Evolutionary conservation across 1,140 invertebrate species (phyloP), one percentile per base, ranked within the genome.

Genomic region (Ephestia elutella): DNA sequence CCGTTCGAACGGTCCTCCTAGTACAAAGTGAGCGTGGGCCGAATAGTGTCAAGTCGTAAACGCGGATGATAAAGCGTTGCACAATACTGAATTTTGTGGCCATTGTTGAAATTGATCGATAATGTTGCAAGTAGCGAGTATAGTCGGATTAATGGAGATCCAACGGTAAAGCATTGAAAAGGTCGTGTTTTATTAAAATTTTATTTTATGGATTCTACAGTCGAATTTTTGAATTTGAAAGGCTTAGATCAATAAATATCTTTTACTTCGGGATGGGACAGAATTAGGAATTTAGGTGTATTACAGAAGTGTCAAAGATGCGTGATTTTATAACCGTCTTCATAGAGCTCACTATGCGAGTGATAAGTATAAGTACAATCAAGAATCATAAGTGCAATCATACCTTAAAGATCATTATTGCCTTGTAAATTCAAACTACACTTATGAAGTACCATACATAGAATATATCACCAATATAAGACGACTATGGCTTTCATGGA

Each of bases 101-200:
- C 21, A 53, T 53, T 53, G 50, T 53, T 53, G n/a, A 53, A 53
- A 53, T 53, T 25, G 50, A 53, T 53, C n/a, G 50, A 53, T 53
- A 21, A 53, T 25, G 5, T 53, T 53, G 50, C 28, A 53, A 53
- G 21, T 53, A 25, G 38, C 13, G 2, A 7, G 13, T 15, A 15
- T 15, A 2, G 15, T 44, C 38, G 38, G 13, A 44, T 44, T 35
- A 35, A 35, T 35, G 32, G 38, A 15, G 15, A 44, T 15, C 13
- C 38, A 15, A 44, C 38, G 38, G 38, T 44, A 44, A 44, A 11
- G 32, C 32, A 11, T 44, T 15, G 2, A 15, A 44, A 15, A 2
- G 38, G 10, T 15, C 3, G 15, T 15, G n/a, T 44, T 32, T 32
- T 44, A 5, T 10, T 44, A n/a, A 4, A 3, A 10, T 44, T 44